Conservation (phyloP, 2,888 invertebrate species). For the Cybosia mesomella region DNA sequence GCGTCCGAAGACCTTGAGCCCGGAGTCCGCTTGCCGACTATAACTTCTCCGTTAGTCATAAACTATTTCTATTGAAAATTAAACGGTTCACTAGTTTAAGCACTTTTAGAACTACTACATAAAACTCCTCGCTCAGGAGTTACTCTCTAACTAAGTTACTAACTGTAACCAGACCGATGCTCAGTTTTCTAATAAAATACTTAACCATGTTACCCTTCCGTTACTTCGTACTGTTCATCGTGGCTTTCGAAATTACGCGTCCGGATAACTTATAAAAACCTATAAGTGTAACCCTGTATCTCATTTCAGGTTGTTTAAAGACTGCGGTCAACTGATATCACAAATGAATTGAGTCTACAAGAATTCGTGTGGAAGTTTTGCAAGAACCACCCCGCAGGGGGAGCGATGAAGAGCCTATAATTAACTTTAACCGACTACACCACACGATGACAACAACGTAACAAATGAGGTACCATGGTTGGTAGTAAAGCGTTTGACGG, state of each 20-base stretch:
- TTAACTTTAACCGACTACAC: too few relatives aligned
- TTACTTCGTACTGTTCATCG: conserved; percentile 7
- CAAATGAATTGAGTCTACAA: too few relatives aligned
- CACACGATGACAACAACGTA: too few relatives aligned
- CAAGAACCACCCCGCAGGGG: too few relatives aligned
- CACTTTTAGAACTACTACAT: conserved; percentile 34
- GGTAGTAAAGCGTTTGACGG: too few relatives aligned
- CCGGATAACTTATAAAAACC: not conserved
- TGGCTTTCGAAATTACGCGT: conserved; percentile 7
- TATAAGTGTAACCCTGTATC: not conserved
- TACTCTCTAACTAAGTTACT: conserved; percentile 19
- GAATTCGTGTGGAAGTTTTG: too few relatives aligned
- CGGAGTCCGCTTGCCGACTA: too few relatives aligned
- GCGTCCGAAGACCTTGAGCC: too few relatives aligned
- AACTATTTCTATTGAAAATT: not conserved
- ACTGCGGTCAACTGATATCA: not conserved
- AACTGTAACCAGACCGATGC: conserved; percentile 20
- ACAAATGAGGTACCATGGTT: too few relatives aligned
- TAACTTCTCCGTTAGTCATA: too few relatives aligned
- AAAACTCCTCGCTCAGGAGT: conserved; percentile 26
- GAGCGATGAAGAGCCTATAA: too few relatives aligned
- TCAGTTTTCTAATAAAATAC: conserved; percentile 42
- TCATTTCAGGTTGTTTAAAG: not conserved
- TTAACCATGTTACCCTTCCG: conserved; percentile 32
- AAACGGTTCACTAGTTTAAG: not conserved